Conservation (phyloP, 2,888 invertebrate genomes). For the Ctena decussata region DNA sequence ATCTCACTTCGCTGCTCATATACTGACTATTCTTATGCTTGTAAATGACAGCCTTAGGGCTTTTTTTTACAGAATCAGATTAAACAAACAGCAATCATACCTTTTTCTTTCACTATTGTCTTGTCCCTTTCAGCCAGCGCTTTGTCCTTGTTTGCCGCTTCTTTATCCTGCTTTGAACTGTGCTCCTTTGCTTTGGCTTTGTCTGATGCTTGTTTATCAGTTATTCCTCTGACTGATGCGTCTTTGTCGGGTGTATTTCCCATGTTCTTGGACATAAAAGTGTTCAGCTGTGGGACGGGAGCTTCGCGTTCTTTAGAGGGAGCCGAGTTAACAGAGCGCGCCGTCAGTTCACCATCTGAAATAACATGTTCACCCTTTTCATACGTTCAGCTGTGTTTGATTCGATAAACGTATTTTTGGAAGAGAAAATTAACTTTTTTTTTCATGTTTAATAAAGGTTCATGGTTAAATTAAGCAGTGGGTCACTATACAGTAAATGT, state of each 20-base stretch:
- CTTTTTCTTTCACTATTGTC: neutral
- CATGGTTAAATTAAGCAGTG: too few relatives aligned
- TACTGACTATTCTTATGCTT: too few relatives aligned
- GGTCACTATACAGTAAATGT: too few relatives aligned
- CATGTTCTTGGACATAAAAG: constrained; percentile 28
- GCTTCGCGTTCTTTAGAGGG: constrained; percentile 55
- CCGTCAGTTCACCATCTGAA: constrained; percentile 19
- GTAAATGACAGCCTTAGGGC: too few relatives aligned
- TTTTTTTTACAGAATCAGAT: too few relatives aligned
- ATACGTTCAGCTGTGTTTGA: too few relatives aligned
- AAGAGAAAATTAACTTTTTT: too few relatives aligned
- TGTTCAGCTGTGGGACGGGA: constrained; percentile 61
- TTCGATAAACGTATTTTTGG: too few relatives aligned
- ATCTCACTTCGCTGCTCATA: too few relatives aligned
- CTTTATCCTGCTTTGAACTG: neutral
- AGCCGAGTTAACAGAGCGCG: constrained; percentile 47
- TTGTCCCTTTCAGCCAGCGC: neutral
- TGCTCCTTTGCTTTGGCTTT: neutral
- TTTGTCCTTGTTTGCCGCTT: neutral
- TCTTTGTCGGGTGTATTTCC: constrained; percentile 2
- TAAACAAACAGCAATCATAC: too few relatives aligned
- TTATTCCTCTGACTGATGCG: neutral
- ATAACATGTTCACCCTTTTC: neutral
- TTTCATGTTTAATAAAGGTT: too few relatives aligned
- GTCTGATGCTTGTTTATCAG: neutral